Evolutionary conservation across 2,888 invertebrate species (phyloP).

Genomic region (Brenthis hecate): DNA sequence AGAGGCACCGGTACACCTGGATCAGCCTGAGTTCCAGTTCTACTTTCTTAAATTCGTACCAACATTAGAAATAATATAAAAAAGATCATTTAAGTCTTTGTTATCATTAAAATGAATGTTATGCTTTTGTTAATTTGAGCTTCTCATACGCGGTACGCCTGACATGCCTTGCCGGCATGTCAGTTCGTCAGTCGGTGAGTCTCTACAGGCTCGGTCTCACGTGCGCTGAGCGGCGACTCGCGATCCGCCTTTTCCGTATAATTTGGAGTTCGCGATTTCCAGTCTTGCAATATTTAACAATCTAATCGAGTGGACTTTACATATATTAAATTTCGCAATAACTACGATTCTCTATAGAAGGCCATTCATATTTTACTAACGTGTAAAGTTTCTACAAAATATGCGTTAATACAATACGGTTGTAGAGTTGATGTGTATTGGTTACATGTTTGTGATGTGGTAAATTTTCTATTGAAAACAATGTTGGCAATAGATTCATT

Average conservation of each 20-base stretch:
- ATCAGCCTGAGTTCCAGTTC: too few species aligned
- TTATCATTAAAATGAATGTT: slow-evolving; percentile 4
- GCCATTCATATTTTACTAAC: slow-evolving; percentile 59
- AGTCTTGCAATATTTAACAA: slow-evolving; percentile 56
- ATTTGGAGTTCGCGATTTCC: slow-evolving; percentile 50
- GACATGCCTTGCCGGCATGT: slow-evolving; percentile 27
- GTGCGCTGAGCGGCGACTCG: slow-evolving; percentile 38
- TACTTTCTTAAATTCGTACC: too few species aligned
- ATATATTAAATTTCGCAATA: slow-evolving; percentile 65
- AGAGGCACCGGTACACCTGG: too few species aligned
- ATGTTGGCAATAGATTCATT: slow-evolving; percentile 81
- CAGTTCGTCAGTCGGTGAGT: slow-evolving; percentile 49
- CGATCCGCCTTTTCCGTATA: slow-evolving; percentile 49
- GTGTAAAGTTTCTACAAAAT: not conserved
- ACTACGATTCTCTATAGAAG: slow-evolving; percentile 52
- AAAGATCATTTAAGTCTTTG: not conserved
- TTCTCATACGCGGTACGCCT: slow-evolving; percentile 5
- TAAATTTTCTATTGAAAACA: slow-evolving; percentile 15
- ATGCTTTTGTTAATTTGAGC: slow-evolving; percentile 19
- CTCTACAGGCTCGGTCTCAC: slow-evolving; percentile 54
- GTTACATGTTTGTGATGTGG: slow-evolving; percentile 23
- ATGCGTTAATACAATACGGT: not conserved
- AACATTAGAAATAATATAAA: too few species aligned
- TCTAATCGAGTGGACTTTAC: slow-evolving; percentile 52
- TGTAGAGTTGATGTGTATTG: not conserved